Evolutionary conservation across 1,140 invertebrate species (phyloP), one percentile per base, ranked within the genome.

Genomic region (Rhyzopertha dominica): DNA sequence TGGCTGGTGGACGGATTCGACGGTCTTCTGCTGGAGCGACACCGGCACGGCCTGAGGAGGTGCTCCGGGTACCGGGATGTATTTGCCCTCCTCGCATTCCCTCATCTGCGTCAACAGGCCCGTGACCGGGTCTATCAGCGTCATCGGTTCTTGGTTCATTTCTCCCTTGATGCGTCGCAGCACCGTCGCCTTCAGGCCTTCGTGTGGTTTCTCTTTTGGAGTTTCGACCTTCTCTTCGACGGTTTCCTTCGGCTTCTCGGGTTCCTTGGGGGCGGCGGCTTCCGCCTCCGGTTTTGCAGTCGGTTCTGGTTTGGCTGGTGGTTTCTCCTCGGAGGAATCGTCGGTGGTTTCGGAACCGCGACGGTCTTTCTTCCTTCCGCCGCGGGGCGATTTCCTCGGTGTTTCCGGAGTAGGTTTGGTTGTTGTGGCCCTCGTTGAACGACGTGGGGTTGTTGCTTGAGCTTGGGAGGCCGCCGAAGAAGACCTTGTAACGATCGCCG

Each of bases 51-150:
- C n/a, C n/a, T n/a, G n/a, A n/a, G n/a, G 18, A 25, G n/a, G 41
- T 23, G 24, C 25, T 34, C 63, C 67, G 4, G 75, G 69, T 1
- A 82, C 70, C 8, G 81, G 80, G 37, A 84, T 75, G 56, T 84
- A 83, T 36, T 78, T 77, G 12, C 80, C 82, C 56, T 86, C 84
- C 57, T 84, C 83, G 20, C 79, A 81, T 53, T 84, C 80, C 51
- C 78, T 69, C 74, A 84, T 80, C 1, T 77, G 80, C 30, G 80
- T 82, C 25, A 88, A 67, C 51, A 84, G 71, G 7, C 85, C 86
- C 1, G 84, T 88, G 0, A 85, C 82, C 1, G 85, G 84, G 70
- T 87, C 85, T 17, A 87, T 82, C 7, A 86, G 59, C 9, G 71
- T 75, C 55, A 74, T 79, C 1, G 78, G 76, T 52, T 81, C 79